A percentile compares a stretch with the other conserved stretches of the same genome.
phyloP scores from a whole-genome alignment of 2,797 vertebrate genomes.

The Coregonus suidteri region DNA sequence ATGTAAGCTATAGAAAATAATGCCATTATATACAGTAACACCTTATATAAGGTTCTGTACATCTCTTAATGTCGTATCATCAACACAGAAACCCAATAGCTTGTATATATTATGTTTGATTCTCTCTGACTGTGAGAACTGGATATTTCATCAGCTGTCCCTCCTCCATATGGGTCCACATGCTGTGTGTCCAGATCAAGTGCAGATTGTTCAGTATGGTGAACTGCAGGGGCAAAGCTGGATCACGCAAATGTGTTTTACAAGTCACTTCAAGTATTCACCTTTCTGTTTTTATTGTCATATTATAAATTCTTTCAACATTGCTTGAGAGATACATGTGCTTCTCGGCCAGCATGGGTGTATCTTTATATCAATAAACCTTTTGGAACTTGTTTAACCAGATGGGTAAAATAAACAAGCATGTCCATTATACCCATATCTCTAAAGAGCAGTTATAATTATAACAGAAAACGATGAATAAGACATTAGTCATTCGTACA shows the following conservation, averaged over 20 bases:
- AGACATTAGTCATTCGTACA: neutral
- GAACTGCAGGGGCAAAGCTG: neutral
- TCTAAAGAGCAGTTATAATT: neutral
- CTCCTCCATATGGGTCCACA: neutral
- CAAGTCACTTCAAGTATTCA: neutral
- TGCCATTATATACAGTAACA: neutral
- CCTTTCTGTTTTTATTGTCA: neutral
- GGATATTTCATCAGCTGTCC: neutral
- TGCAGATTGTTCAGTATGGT: neutral
- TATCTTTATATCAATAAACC: constrained; percentile 5
- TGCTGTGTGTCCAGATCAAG: neutral
- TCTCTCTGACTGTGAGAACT: neutral
- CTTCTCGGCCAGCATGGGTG: neutral
- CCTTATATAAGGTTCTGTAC: neutral
- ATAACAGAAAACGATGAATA: neutral
- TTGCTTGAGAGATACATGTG: neutral
- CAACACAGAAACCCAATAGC: neutral
- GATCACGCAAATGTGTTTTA: neutral
- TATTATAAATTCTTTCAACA: neutral
- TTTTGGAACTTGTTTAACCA: constrained; percentile 8
- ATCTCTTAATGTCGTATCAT: neutral
- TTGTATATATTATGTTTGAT: constrained; percentile 1
- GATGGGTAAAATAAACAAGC: constrained; percentile 10
- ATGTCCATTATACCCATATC: neutral
- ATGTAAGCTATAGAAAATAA: neutral